Evolutionary conservation across 1,140 invertebrate species (phyloP).

Genomic region (Tachypleus tridentatus): DNA sequence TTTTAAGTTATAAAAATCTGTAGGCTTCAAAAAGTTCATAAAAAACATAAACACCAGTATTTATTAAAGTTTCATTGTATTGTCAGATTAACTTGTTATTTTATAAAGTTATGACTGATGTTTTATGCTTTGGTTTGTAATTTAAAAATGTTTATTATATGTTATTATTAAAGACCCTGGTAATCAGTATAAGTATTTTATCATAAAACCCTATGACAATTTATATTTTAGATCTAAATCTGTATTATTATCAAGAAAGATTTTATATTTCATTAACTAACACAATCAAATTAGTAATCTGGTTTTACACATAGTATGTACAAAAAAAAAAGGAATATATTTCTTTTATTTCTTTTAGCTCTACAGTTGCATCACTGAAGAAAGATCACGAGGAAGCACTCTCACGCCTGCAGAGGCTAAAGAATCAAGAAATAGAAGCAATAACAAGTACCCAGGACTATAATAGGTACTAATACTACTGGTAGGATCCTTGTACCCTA

Average conservation of each 20-base stretch:
- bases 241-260: too few relatives aligned
- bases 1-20: too few relatives aligned
- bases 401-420: constrained; percentile 10
- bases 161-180: neutral
- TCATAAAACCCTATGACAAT: too few relatives aligned
- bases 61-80: too few relatives aligned
- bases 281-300: neutral
- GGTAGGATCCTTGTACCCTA: too few relatives aligned
- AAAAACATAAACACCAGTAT: too few relatives aligned
- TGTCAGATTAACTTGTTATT: too few relatives aligned
- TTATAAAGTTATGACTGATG: too few relatives aligned
- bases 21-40: too few relatives aligned
- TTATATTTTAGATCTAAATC: neutral
- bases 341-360: constrained; percentile 5
- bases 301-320: neutral
- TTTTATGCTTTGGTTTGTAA: too few relatives aligned
- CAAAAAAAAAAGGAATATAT: too few relatives aligned
- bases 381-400: constrained; percentile 20
- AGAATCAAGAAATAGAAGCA: constrained; percentile 19
- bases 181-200: neutral
- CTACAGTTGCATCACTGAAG: constrained; percentile 12
- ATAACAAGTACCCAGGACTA: constrained; percentile 15
- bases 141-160: too few relatives aligned
- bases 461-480: constrained; percentile 5
- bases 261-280: neutral